phyloP scores from a whole-genome alignment of 2,888 invertebrate species.

The Spisula solida region DNA sequence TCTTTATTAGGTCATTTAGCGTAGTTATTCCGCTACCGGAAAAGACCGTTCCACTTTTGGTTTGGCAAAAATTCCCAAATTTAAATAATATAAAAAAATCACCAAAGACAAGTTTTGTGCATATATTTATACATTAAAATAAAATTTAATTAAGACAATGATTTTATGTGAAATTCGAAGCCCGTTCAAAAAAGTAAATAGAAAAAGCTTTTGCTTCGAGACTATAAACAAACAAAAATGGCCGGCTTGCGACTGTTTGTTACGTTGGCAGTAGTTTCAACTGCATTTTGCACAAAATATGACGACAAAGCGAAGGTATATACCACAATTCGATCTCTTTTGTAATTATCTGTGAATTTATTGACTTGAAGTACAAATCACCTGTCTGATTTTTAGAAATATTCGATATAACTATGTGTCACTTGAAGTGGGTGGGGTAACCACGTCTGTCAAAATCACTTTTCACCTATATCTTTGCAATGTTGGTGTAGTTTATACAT shows the following conservation, averaged over 20 bases:
- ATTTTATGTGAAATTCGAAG: background rate
- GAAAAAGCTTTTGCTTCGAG: constrained; percentile 35
- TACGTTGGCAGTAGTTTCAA: constrained; percentile 82
- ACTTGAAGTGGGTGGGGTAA: constrained; percentile 35
- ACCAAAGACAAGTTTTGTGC: background rate
- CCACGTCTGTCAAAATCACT: background rate
- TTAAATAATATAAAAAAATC: background rate
- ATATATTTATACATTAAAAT: constrained; percentile 1
- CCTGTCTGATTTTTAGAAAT: background rate
- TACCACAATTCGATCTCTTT: background rate
- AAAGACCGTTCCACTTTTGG: constrained; percentile 18
- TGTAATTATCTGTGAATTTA: background rate
- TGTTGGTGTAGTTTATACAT: no score
- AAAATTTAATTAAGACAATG: background rate
- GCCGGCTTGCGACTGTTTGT: constrained; percentile 79
- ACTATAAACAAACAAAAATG: constrained; percentile 77
- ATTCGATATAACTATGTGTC: background rate
- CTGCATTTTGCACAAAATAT: constrained; percentile 76
- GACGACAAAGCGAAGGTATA: constrained; percentile 83
- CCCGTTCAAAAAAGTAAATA: background rate
- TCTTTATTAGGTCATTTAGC: background rate
- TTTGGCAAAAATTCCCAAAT: background rate
- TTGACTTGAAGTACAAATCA: background rate
- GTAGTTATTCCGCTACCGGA: constrained; percentile 10
- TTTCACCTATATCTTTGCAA: no score